Evolutionary conservation across 2,113 vertebrate species (phyloP).

Genomic region (Nothoprocta pentlandii): DNA sequence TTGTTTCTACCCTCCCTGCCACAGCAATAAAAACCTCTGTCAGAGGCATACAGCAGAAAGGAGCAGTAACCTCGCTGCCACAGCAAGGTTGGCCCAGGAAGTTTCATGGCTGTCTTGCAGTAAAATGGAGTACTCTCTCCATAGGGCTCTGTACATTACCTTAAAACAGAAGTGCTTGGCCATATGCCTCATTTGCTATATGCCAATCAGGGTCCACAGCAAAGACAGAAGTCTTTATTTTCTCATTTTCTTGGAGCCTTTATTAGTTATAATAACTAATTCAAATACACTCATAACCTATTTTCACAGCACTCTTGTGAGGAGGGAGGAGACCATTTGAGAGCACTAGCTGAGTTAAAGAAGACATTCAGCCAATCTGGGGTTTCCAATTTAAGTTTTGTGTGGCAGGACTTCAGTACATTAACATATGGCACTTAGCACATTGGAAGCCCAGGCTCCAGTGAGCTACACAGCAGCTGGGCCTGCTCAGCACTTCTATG

Average conservation of each 20-base stretch:
- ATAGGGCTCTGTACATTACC: background rate
- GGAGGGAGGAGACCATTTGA: background rate
- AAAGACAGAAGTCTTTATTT: constrained; percentile 24
- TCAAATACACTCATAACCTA: background rate
- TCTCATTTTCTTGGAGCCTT: background rate
- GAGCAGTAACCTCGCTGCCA: background rate
- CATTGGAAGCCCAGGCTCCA: background rate
- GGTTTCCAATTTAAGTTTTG: background rate
- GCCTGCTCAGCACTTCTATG: background rate
- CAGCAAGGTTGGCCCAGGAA: background rate
- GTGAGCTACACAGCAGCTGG: background rate
- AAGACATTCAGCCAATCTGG: constrained; percentile 16
- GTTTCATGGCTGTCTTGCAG: background rate
- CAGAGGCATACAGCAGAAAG: background rate
- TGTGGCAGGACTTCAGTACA: background rate
- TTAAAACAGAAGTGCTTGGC: background rate
- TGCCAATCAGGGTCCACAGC: background rate
- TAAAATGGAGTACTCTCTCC: background rate
- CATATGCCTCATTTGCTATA: background rate
- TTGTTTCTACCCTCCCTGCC: background rate
- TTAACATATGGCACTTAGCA: background rate
- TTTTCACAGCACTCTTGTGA: background rate
- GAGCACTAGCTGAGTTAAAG: background rate
- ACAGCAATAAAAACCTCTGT: background rate
- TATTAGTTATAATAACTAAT: background rate